These are phyloP conservation scores for Limosa lapponica DNA, from an alignment of 2,797 vertebrate genomes.

Conservation along the genomic window DNA sequence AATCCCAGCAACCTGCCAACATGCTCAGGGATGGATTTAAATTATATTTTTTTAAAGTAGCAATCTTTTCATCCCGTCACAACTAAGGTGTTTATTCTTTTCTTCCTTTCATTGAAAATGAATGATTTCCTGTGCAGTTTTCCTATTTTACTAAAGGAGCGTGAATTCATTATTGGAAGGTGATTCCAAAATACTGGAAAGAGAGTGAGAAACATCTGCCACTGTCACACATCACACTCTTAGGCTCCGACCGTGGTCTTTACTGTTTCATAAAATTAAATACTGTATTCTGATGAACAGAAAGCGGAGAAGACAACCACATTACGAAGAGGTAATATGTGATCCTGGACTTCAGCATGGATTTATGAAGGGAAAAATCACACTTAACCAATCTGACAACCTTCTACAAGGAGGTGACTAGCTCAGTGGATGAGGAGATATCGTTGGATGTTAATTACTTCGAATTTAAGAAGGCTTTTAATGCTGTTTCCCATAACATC, in stretches of 20 bases:
- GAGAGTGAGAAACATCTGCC: neutral
- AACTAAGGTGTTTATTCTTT: neutral
- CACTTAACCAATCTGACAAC: neutral
- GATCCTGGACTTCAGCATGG: neutral
- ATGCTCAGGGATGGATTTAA: neutral
- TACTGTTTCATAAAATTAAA: neutral
- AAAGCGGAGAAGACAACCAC: neutral
- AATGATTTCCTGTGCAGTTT: neutral
- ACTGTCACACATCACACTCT: neutral
- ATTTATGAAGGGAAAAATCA: neutral
- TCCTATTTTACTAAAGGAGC: neutral
- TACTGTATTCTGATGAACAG: neutral
- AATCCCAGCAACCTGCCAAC: neutral
- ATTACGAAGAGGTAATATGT: neutral
- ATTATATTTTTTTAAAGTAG: neutral
- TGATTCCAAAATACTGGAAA: neutral
- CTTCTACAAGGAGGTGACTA: neutral
- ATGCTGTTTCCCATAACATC: neutral
- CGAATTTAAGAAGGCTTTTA: neutral
- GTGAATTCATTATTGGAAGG: neutral
- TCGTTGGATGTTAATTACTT: neutral
- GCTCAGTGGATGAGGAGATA: neutral
- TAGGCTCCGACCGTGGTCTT: neutral
- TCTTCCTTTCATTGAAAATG: neutral
- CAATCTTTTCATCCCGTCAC: neutral